phyloP scores from a whole-genome alignment of 2,888 invertebrate genomes.

The Coelogynopora nodosa region DNA sequence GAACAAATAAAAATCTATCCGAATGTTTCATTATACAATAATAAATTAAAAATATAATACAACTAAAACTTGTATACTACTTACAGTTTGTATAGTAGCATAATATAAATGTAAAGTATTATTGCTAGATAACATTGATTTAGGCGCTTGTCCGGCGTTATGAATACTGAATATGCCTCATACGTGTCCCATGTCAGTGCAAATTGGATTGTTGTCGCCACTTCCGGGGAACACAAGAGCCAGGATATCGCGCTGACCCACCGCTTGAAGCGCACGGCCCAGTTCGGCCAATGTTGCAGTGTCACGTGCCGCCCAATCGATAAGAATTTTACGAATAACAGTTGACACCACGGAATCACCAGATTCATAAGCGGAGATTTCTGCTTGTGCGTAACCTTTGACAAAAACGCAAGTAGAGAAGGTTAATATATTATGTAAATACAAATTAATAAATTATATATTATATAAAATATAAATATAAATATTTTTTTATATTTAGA shows the following conservation, averaged over 20 bases:
- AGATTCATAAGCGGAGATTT: neutral
- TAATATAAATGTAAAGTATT: neutral
- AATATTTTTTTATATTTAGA: neutral
- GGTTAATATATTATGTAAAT: too few species aligned
- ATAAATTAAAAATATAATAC: neutral
- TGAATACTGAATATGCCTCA: neutral
- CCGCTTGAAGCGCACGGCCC: neutral
- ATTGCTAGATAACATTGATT: neutral
- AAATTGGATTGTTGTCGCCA: neutral
- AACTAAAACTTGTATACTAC: neutral
- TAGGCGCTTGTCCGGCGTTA: too few species aligned
- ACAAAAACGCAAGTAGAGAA: neutral
- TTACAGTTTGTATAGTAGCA: neutral
- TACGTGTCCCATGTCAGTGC: neutral
- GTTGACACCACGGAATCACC: neutral
- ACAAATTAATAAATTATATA: too few species aligned
- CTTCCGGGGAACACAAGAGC: neutral
- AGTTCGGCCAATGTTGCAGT: neutral
- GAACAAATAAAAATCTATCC: neutral
- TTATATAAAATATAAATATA: too few species aligned
- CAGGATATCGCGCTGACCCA: neutral
- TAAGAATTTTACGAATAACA: neutral
- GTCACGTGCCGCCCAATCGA: neutral
- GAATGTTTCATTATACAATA: neutral
- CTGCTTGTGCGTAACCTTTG: neutral